Evolutionary conservation across 2,888 invertebrate genomes (phyloP), one percentile per base, ranked within the genome.

Genomic region (Papilio elwesi): DNA sequence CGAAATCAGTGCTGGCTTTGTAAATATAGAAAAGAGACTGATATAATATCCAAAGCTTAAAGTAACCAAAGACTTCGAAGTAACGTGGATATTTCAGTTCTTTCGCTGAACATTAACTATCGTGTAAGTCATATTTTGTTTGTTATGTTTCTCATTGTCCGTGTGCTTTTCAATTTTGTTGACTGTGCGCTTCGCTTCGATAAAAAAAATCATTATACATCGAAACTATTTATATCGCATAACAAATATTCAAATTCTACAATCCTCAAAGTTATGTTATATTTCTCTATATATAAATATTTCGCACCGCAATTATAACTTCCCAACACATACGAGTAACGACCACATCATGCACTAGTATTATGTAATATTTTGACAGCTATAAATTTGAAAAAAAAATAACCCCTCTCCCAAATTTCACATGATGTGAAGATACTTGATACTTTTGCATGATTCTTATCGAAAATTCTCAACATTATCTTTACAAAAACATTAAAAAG

Each of bases 41-140:
- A 91, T 84, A 85, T 85, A 80, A 85, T 91, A 90, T 90, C 92
- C 91, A 93, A 93, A 92, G 90, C 85, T 88, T 89, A 85, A 79
- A 75, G 78, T 87, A 85, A 88, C 90, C 90, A 91, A 91, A 92
- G 92, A 91, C 85, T 83, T 80, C 82, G 82, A 78, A 79, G 79
- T 82, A 80, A 80, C 81, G 85, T 90, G 92, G 93, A 93, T 90
- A 90, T 87, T 83, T 90, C 87, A 84, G 85, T 90, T 86, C 80
- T 88, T 86, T 87, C 83, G 90, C 90, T 87, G 90, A 92, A 90
- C 88, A 87, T 91, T 90, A 86, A 89, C 85, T 86, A 83, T 90
- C 86, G 93, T 92, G 93, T 93, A 93, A 93, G 93, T 93, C 90
- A 90, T 91, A 89, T 92, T 93, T 93, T 92, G 92, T 92, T 93